Evolutionary conservation across 2,888 invertebrate genomes (phyloP).

Genomic region (Dendrolimus houi): DNA sequence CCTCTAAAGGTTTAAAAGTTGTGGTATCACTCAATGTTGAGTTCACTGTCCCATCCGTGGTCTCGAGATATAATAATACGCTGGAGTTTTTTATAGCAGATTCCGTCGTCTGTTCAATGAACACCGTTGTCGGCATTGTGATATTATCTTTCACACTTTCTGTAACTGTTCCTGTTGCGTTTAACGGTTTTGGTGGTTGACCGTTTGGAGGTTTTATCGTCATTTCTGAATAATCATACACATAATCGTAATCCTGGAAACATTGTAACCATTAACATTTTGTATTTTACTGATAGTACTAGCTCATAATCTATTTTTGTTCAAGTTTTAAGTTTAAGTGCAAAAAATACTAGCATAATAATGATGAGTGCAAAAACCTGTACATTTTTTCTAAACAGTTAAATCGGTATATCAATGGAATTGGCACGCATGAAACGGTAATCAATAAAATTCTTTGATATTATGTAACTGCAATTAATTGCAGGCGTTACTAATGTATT

Average conservation of each 20-base stretch:
- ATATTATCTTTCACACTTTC: conserved; percentile 27
- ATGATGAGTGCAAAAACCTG: too few species aligned
- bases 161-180: conserved; percentile 27
- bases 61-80: conserved; percentile 12
- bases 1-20: conserved; percentile 1
- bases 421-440: too few species aligned
- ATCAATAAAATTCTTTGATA: too few species aligned
- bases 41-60: conserved; percentile 14
- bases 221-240: conserved; percentile 83
- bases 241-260: conserved; percentile 83
- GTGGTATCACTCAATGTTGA: conserved; percentile 6
- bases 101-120: conserved; percentile 19
- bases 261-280: conserved; percentile 2
- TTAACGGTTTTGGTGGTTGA: conserved; percentile 57
- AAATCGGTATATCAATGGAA: too few species aligned
- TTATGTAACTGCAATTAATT: too few species aligned
- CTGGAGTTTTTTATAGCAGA: conserved; percentile 15
- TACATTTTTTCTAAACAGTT: too few species aligned
- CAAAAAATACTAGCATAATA: too few species aligned
- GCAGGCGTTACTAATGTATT: too few species aligned
- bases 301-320: too few species aligned
- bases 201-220: conserved; percentile 79
- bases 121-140: conserved; percentile 18
- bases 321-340: too few species aligned
- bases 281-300: background rate